Evolutionary conservation across 2,888 invertebrate genomes (phyloP).

Genomic region (Drosophila austrosaltans): DNA sequence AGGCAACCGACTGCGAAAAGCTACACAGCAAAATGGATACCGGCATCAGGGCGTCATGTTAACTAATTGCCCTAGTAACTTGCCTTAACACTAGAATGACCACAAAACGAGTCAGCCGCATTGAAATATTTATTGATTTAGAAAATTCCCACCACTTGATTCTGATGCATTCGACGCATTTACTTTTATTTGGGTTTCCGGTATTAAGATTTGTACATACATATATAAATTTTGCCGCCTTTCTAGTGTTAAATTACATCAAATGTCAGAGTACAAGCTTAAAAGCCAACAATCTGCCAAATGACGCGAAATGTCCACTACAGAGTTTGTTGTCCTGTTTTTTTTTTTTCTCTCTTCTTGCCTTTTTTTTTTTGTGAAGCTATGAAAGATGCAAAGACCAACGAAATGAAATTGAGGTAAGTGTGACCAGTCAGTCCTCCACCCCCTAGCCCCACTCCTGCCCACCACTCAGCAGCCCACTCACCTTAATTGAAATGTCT

Average conservation of each 20-base stretch:
- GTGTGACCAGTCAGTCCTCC: slow-evolving; percentile 20
- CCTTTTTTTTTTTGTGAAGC: slow-evolving; percentile 9
- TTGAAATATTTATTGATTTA: too few species aligned
- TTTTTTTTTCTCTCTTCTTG: slow-evolving; percentile 25
- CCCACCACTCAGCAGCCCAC: slow-evolving; percentile 45
- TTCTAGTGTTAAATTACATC: slow-evolving; percentile 36
- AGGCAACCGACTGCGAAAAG: not conserved
- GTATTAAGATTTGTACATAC: not conserved
- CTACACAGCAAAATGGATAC: slow-evolving; percentile 13
- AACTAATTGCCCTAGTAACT: slow-evolving; percentile 57
- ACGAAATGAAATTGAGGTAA: slow-evolving; percentile 57
- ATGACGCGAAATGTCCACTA: slow-evolving; percentile 47
- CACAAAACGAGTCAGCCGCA: not conserved
- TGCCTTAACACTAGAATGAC: slow-evolving; percentile 18
- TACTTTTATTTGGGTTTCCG: not conserved
- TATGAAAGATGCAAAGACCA: slow-evolving; percentile 63
- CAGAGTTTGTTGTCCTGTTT: slow-evolving; percentile 19
- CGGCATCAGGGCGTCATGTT: slow-evolving; percentile 33
- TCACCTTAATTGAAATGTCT: slow-evolving; percentile 94
- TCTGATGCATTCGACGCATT: not conserved
- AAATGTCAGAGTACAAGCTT: slow-evolving; percentile 33
- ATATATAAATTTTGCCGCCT: not conserved
- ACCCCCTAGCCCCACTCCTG: slow-evolving; percentile 28
- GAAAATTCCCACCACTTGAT: not conserved
- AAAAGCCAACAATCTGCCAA: slow-evolving; percentile 64